A percentile compares a stretch with the other conserved stretches of the same genome.
phyloP scores from a whole-genome alignment of 35 echinoderm and acorn worm genomes.

The Heliocidaris erythrogramma region DNA sequence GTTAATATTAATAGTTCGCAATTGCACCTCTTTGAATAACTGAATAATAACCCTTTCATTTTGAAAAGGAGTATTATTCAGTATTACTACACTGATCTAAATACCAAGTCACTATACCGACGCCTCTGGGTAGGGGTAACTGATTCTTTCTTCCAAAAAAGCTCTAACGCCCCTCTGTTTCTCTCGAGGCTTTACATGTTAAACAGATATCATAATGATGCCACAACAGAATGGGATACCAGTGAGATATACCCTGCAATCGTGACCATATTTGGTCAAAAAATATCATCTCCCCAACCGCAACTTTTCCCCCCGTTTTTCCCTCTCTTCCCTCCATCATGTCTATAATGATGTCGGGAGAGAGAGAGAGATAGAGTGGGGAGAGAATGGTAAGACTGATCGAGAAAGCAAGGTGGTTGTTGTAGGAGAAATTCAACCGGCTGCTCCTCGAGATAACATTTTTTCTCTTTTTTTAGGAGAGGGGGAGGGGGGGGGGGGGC shows the following conservation, averaged over 20 bases:
- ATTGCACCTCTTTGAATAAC: no score
- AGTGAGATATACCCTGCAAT: neutral
- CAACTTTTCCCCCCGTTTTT: neutral
- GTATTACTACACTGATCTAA: no score
- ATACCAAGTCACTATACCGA: no score
- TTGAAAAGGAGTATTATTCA: no score
- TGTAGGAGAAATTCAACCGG: neutral
- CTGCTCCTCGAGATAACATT: neutral
- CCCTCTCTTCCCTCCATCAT: neutral
- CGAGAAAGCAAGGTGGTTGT: neutral
- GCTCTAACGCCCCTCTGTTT: neutral
- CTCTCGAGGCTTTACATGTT: neutral
- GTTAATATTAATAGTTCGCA: no score
- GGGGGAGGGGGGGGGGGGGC: neutral
- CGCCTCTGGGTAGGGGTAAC: neutral
- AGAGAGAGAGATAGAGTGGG: neutral
- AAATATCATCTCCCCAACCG: constrained; percentile 39
- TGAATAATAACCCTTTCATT: no score
- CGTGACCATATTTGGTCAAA: constrained; percentile 43
- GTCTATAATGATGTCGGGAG: neutral
- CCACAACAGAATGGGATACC: neutral
- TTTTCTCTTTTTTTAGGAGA: neutral
- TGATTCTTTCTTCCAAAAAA: neutral
- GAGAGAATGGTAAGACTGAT: neutral
- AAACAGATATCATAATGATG: constrained; percentile 18